Conservation (phyloP, 2,888 invertebrate genomes). For the Lycia hirtaria region DNA sequence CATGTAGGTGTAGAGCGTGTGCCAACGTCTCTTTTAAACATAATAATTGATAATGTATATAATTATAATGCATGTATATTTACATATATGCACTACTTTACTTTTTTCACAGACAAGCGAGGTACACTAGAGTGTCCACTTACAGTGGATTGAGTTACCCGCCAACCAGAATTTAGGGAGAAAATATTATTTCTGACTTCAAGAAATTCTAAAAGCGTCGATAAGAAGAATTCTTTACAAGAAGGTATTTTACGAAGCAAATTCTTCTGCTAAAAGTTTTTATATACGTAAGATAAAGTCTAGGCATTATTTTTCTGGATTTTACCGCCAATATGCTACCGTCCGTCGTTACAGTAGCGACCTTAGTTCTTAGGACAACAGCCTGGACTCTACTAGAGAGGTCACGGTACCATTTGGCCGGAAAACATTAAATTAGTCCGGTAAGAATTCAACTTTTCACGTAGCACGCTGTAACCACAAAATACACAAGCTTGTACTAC, state of each 20-base stretch:
- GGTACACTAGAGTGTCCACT: not conserved
- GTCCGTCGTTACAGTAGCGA: not conserved
- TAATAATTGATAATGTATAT: too few species aligned
- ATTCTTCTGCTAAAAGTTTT: not conserved
- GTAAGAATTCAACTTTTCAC: too few species aligned
- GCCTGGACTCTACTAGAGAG: not conserved
- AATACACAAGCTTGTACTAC: too few species aligned
- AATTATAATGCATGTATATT: too few species aligned
- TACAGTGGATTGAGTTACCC: not conserved
- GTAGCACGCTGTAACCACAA: too few species aligned
- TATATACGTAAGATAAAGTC: not conserved
- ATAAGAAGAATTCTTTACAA: not conserved
- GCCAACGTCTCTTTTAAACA: too few species aligned
- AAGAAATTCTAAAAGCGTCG: not conserved
- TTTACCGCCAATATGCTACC: constrained; percentile 5
- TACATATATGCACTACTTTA: not conserved
- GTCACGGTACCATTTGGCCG: too few species aligned
- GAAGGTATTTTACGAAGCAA: not conserved
- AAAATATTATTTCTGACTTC: not conserved
- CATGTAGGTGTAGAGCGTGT: too few species aligned
- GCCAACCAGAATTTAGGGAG: not conserved
- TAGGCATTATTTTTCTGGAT: not conserved
- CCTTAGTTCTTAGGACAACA: not conserved
- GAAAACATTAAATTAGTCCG: too few species aligned
- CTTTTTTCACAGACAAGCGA: not conserved